Percentiles rank a stretch among this genome's conserved stretches.
Evolutionary conservation across 2,113 vertebrate genomes (phyloP).

Genomic region (Bubalus kerabau): DNA sequence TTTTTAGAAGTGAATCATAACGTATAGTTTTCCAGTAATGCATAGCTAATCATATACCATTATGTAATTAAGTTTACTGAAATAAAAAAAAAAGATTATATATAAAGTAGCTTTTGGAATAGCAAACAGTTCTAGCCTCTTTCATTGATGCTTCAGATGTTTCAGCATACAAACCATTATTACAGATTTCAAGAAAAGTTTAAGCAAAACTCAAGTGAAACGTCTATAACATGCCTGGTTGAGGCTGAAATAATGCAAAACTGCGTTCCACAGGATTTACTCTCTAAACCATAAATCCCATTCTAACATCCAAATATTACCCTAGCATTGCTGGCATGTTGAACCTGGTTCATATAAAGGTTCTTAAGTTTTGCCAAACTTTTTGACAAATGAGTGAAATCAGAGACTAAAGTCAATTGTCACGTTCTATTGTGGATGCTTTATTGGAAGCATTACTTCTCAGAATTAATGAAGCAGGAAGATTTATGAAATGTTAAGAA

Average conservation of each 20-base stretch:
- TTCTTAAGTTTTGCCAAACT: constrained; percentile 13
- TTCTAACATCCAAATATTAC: background rate
- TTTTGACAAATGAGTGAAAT: constrained; percentile 34
- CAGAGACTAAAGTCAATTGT: background rate
- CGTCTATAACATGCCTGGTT: background rate
- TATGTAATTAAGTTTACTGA: background rate
- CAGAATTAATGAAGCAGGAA: background rate
- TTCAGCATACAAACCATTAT: background rate
- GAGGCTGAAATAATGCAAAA: background rate
- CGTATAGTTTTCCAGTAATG: background rate
- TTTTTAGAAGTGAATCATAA: background rate
- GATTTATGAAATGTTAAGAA: background rate
- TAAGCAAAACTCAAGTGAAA: background rate
- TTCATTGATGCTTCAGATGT: background rate
- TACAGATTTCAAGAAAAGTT: background rate
- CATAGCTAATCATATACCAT: background rate
- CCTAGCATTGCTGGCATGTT: background rate
- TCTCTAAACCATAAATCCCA: background rate
- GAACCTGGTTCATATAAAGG: background rate
- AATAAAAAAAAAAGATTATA: background rate
- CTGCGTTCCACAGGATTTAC: background rate
- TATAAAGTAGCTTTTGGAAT: background rate
- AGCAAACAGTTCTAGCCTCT: background rate
- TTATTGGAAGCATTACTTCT: background rate
- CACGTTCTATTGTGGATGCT: background rate